Conservation (phyloP, 2,797 vertebrate species). For the Falco columbarius region DNA sequence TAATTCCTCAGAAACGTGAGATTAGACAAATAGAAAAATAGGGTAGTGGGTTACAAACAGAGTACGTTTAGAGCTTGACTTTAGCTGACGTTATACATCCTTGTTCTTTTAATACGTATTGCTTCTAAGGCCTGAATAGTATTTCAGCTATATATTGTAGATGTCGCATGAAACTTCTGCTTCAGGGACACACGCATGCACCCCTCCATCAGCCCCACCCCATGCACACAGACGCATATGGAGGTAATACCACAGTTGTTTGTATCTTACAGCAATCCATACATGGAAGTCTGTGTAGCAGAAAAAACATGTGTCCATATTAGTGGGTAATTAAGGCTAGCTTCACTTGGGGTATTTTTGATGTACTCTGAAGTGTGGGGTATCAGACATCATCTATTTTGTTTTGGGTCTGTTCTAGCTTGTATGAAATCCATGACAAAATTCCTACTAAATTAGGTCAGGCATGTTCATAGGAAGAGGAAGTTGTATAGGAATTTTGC, state of each 20-base stretch:
- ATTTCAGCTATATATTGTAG: background rate
- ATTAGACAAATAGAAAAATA: background rate
- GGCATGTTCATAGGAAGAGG: background rate
- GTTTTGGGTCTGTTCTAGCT: background rate
- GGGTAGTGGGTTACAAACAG: background rate
- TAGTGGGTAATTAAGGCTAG: background rate
- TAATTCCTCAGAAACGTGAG: background rate
- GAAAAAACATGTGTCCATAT: background rate
- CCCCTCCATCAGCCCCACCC: fast-evolving
- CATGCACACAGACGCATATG: background rate
- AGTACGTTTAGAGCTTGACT: background rate
- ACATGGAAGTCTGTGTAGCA: background rate
- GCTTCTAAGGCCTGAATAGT: background rate
- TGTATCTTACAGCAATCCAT: background rate
- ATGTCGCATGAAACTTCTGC: background rate
- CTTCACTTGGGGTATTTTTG: background rate
- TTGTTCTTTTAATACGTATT: background rate
- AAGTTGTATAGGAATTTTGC: background rate
- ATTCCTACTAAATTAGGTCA: background rate
- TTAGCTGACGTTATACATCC: background rate
- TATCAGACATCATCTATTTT: background rate
- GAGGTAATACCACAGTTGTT: background rate
- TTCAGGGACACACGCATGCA: fast-evolving
- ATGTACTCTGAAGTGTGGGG: background rate
- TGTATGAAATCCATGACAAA: background rate